Evolutionary conservation across 2,888 invertebrate species (phyloP), one percentile per base, ranked within the genome.

Genomic region (Drosophila tripunctata): DNA sequence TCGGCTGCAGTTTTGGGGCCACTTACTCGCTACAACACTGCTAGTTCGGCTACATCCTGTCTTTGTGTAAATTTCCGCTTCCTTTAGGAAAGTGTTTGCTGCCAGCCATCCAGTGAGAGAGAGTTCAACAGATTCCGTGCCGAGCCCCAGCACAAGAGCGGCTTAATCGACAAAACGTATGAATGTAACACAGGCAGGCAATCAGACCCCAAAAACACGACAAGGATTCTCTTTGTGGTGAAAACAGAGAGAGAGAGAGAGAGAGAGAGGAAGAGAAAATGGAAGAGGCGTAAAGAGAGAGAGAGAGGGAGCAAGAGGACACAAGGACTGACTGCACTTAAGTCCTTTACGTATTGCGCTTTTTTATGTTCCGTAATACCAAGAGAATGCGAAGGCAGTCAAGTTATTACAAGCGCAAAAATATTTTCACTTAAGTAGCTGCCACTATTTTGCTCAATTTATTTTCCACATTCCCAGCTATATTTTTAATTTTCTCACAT

Each of bases 381-480:
- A 7, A 31, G 10, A 17, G 38, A 30, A 19, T 14, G 14, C 10
- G n/a, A 7, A 17, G 40, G 44, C 74, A 67, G 81, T 75, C 80
- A 80, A 87, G 84, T 82, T 82, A 80, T 82, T 83, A 84, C 83
- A 87, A 83, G 78, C 67, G 61, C 66, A 84, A 84, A 78, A 83
- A 87, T 83, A 87, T 83, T 87, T 83, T 76, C 80, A 80, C 85
- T 84, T 84, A 83, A 83, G 87, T 87, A 84, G 85, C 83, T 84
- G 87, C 82, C 82, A 87, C 74, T 73, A 84, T 84, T 84, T 83
- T 76, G 82, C 78, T 83, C 85, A 84, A 83, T 84, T 83, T 83
- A 83, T 87, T 83, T n/a, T 83, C 66, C 65, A 74, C 85, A 72
- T 81, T 30, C 14, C 40, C 12, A 38, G 10, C 65, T 33, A 12